phyloP scores from a whole-genome alignment of 2,113 vertebrate species.

The Centropristis striata region DNA sequence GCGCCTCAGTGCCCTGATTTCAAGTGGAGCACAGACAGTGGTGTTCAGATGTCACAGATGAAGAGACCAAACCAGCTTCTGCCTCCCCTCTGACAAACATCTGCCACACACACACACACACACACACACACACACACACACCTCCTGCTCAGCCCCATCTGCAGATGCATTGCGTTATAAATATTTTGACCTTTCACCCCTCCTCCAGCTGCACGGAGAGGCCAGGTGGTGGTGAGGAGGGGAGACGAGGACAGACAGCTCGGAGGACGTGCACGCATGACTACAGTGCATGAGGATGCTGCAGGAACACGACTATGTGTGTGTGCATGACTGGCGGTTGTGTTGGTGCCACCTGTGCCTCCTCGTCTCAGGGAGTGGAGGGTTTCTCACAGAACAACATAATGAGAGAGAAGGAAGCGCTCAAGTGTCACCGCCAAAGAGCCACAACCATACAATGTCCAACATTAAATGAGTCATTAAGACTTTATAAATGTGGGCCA shows the following conservation, averaged over 20 bases:
- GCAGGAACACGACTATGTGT: not conserved
- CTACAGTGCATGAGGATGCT: slow-evolving; percentile 5
- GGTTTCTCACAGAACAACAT: not conserved
- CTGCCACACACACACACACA: slow-evolving; percentile 15
- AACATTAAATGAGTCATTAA: not conserved
- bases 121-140: not conserved
- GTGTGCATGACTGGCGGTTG: slow-evolving; percentile 1
- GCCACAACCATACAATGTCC: not conserved
- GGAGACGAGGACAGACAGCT: slow-evolving; percentile 24
- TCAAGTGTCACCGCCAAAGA: not conserved
- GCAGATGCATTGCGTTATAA: slow-evolving; percentile 30
- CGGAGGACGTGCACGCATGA: not conserved
- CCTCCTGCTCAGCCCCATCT: not conserved
- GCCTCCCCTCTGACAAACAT: too few relatives aligned
- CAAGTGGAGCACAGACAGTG: too few relatives aligned
- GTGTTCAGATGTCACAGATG: too few relatives aligned
- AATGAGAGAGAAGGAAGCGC: slow-evolving; percentile 5
- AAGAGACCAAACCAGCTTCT: too few relatives aligned
- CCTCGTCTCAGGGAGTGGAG: slow-evolving; percentile 27
- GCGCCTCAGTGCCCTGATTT: too few relatives aligned
- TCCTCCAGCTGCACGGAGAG: slow-evolving; percentile 50
- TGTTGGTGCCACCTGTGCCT: slow-evolving; percentile 45
- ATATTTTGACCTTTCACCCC: slow-evolving; percentile 51
- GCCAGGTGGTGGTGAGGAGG: slow-evolving; percentile 34
- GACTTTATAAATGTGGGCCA: not conserved